Percentiles rank a stretch among this genome's conserved stretches.
phyloP scores from a whole-genome alignment of 1,140 invertebrate species.

The Arion vulgaris region DNA sequence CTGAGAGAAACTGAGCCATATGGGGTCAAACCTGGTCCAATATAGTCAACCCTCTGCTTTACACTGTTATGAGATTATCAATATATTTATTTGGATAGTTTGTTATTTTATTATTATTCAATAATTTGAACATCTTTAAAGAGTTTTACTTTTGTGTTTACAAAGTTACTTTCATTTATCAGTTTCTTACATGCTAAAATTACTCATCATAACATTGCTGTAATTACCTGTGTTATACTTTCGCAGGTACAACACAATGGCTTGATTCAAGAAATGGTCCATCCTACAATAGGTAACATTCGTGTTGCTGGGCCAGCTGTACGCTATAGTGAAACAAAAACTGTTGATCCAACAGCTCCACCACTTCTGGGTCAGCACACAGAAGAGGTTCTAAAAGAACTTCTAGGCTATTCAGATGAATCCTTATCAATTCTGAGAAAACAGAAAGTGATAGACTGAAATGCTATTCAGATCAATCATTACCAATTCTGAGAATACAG shows the following conservation, averaged over 20 bases:
- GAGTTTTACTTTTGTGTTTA: too few relatives aligned
- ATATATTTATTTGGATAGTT: too few relatives aligned
- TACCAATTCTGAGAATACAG: too few relatives aligned
- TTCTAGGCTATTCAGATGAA: conserved; percentile 75
- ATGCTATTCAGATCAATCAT: neutral
- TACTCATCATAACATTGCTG: too few relatives aligned
- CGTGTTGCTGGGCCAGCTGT: conserved; percentile 91
- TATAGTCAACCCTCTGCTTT: too few relatives aligned
- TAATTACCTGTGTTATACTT: neutral
- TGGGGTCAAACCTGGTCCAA: too few relatives aligned
- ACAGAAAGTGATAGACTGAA: conserved; percentile 10
- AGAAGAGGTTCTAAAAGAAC: conserved; percentile 79
- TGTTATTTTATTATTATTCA: too few relatives aligned
- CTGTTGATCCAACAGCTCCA: conserved; percentile 82
- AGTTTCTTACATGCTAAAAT: too few relatives aligned
- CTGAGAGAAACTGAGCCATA: too few relatives aligned
- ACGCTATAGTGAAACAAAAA: conserved; percentile 82
- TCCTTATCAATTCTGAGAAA: neutral
- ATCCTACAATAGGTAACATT: conserved; percentile 81
- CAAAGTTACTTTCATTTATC: too few relatives aligned
- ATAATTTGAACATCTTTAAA: too few relatives aligned
- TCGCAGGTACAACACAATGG: conserved; percentile 77
- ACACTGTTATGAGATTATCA: too few relatives aligned
- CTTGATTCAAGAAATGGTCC: conserved; percentile 84
- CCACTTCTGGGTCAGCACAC: conserved; percentile 92